Evolutionary conservation across 2,797 vertebrate species (phyloP), one percentile per base, ranked within the genome.

Genomic region (Tangara arthus): DNA sequence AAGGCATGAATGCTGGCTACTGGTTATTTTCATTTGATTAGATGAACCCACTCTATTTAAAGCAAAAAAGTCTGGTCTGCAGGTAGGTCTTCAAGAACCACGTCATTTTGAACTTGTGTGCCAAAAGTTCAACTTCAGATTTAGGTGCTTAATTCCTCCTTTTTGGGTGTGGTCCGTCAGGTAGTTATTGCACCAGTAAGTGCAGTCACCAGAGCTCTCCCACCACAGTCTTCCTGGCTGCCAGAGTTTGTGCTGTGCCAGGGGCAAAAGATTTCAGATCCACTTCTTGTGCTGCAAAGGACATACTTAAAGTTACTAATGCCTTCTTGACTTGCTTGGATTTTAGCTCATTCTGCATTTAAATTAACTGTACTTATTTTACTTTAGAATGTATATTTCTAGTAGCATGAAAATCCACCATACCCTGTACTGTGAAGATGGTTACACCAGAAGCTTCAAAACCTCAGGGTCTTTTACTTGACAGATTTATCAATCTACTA

Each of bases 361-460:
- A 87, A 84, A 76, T 46, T 57, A 71, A 63, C 12, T 26, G 13
- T n/a, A 30, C 12, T 8, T 32, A 39, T 85, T 79, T 77, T 65
- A 6, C 26, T 79, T 65, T 49, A 35, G 27, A 23, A 57, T 32
- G 14, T 64, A 15, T 24, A 63, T 50, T 90, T 83, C 34, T 64
- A 60, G 16, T 52, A 82, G 8, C 41, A 37, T 69, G 59, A 65
- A 84, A 71, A 47, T 65, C 37, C 24, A 55, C 41, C 32, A 32
- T 37, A 27, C 11, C 42, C 12, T n/a, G 14, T 55, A 86, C 17
- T 17, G 24, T 50, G 34, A 88, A 82, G 34, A 12, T 77, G 46
- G 16, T 91, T 93, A 47, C 15, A 89, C 7, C 16, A 90, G 50
- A 87, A 75, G 44, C 70, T 84, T 63, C 44, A 76, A 88, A 92